Base-by-base conservation (phyloP, 2,888 invertebrate genomes). In the Machimus rusticus region DNA sequence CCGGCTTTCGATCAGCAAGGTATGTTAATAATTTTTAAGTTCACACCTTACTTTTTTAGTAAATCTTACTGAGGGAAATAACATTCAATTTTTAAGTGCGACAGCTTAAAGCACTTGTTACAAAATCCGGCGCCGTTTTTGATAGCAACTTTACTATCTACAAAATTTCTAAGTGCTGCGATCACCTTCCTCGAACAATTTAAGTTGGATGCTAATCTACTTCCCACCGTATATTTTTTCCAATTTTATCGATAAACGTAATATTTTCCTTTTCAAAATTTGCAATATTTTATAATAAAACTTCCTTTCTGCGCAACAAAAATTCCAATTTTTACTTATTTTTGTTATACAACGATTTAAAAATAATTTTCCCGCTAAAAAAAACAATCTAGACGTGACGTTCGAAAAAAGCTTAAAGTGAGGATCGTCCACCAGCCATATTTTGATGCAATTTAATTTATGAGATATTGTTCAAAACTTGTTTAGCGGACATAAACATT, bases 1-100 rank as follows among this genome's bases (percentile, higher is more conserved):
- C 90, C 91, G 74, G 89, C 90, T 87, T 92, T 92, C 88, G 92
- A 92, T 87, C 92, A 92, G 88, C 92, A 92, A 92, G 92, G 92
- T 92, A 87, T 90, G 91, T 66, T 2, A 57, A 2, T 19, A n/a
- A 57, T 16, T 14, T 51, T 51, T 19, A 16, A 51, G 1, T 2
- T n/a, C n/a, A 5, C 2, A 6, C 5, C 3, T 19, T 51, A 14
- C 2, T 14, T 51, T 51, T 51, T 51, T 51, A 16, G 19, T 5
- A 51, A 5, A n/a, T 6, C n/a, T n/a, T 46, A 16, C 16, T 16
- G 1, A 46, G 12, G 3, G 4, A 46, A 28, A 23, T 66, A 66
- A 28, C 66, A 23, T 19, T 66, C 9, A 28, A 23, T 66, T 66
- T 28, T 9, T 19, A 28, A 66, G 66, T 66, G 23, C 66, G 9